Evolutionary conservation across 1,140 invertebrate genomes (phyloP).

Genomic region (Anoplophora glabripennis): DNA sequence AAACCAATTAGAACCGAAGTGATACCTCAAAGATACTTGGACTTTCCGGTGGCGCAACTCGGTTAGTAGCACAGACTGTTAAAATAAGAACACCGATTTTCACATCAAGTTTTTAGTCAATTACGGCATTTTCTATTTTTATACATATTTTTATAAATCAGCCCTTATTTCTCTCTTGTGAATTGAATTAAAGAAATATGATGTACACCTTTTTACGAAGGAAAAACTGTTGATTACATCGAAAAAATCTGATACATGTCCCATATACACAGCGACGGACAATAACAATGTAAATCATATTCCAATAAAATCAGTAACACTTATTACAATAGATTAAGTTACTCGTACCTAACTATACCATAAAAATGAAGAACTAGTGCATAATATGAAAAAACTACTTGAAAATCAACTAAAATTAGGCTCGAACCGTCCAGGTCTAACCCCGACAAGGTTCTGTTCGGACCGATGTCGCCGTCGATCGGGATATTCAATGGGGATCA

Average conservation of each 20-base stretch:
- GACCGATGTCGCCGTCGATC: too few relatives aligned
- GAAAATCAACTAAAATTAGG: too few relatives aligned
- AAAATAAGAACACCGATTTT: conserved; percentile 25
- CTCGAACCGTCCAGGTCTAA: too few relatives aligned
- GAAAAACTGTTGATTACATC: background rate
- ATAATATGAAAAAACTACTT: conserved; percentile 32
- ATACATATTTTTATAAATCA: conserved; percentile 39
- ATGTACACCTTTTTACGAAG: conserved; percentile 26
- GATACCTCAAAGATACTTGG: too few relatives aligned
- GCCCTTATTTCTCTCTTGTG: conserved; percentile 43
- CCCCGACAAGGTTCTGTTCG: too few relatives aligned
- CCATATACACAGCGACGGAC: conserved; percentile 10
- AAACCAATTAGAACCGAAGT: too few relatives aligned
- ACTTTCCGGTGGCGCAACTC: too few relatives aligned
- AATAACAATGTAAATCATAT: conserved; percentile 31
- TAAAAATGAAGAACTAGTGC: conserved; percentile 24
- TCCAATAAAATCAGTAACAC: conserved; percentile 25
- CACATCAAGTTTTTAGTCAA: conserved; percentile 25
- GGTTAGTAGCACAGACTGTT: conserved; percentile 25
- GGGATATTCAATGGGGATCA: too few relatives aligned
- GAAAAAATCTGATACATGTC: conserved; percentile 3
- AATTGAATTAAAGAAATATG: conserved; percentile 37
- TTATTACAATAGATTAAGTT: conserved; percentile 22
- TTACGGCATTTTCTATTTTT: conserved; percentile 28
- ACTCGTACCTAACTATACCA: conserved; percentile 28